Conservation (phyloP, 2,888 invertebrate genomes). For the Protonemura montana region DNA sequence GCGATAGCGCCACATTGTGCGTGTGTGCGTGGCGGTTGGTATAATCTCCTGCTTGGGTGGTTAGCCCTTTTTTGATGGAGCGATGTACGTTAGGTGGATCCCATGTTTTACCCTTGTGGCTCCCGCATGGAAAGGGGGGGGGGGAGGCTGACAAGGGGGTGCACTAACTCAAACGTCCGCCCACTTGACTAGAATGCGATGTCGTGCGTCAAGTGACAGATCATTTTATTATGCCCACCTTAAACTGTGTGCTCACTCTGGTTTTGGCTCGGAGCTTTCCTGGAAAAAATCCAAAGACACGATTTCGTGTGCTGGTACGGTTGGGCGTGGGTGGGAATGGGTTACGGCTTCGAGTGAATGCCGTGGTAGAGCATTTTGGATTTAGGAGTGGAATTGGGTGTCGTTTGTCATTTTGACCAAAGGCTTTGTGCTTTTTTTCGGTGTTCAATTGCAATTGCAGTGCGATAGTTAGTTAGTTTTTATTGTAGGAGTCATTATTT, state of each 20-base stretch:
- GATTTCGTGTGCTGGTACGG: not conserved
- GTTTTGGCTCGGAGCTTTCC: not conserved
- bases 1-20: not conserved
- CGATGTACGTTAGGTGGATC: not conserved
- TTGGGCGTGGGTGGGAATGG: not conserved
- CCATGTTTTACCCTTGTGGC: not conserved
- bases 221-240: constrained; percentile 2
- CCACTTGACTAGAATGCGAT: not conserved
- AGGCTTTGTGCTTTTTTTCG: too few species aligned
- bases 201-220: not conserved
- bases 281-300: constrained; percentile 1
- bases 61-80: not conserved
- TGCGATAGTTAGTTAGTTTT: too few species aligned
- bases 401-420: too few species aligned
- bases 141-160: not conserved
- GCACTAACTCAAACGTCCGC: not conserved
- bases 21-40: not conserved
- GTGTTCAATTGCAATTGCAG: too few species aligned
- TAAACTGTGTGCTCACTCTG: not conserved
- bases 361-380: too few species aligned
- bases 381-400: too few species aligned
- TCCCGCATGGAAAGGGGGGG: not conserved
- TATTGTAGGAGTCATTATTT: too few species aligned
- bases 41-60: not conserved
- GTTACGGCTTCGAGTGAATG: not conserved